Conservation (phyloP, 2,888 invertebrate genomes). For the Apamea monoglypha region DNA sequence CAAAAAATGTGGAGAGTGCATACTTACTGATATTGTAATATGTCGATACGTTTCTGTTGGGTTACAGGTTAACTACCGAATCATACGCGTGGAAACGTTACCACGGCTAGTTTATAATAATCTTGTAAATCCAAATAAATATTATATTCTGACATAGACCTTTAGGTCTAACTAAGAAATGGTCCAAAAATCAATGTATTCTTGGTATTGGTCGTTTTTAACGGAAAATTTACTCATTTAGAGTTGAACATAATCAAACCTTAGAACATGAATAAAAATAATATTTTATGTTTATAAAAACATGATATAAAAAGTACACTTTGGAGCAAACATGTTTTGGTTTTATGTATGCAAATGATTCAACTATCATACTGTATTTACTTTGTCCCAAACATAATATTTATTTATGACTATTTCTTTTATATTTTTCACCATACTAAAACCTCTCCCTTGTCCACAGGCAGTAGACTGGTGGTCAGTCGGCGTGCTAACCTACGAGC, state of each 20-base stretch:
- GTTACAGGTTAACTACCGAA: neutral
- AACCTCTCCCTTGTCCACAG: slow-evolving; percentile 86
- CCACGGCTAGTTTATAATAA: no score
- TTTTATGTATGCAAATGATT: neutral
- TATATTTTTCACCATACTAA: slow-evolving; percentile 6
- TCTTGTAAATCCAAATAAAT: neutral
- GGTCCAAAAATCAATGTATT: neutral
- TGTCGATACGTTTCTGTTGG: neutral
- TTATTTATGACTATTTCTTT: neutral
- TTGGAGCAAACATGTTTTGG: neutral
- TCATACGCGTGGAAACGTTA: neutral
- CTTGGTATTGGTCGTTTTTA: neutral
- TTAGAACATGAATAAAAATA: neutral
- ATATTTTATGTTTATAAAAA: neutral
- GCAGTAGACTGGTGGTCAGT: slow-evolving; percentile 99
- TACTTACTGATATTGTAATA: neutral
- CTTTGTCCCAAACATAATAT: neutral
- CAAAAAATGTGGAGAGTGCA: neutral
- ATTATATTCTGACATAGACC: neutral
- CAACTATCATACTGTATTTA: neutral
- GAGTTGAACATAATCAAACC: neutral
- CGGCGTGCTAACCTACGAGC: slow-evolving; percentile 98
- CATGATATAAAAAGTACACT: neutral
- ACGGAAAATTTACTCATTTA: neutral
- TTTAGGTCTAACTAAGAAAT: neutral